These are phyloP conservation scores for Gila orcuttii DNA, from an alignment of 2,113 vertebrate genomes.

Conservation along the genomic window DNA sequence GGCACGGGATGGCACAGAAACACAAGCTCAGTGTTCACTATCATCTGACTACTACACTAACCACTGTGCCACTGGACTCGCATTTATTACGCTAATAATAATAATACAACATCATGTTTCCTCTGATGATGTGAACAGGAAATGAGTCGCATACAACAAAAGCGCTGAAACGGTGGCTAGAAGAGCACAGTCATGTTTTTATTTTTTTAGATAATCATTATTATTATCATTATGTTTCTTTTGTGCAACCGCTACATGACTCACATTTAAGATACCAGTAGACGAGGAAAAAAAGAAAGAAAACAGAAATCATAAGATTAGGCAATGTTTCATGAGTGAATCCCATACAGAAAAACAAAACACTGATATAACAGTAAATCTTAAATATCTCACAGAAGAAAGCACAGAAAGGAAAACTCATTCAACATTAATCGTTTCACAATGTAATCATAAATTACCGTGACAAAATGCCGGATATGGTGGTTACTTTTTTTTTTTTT, in stretches of 20 bases:
- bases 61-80: background rate
- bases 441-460: constrained; percentile 86
- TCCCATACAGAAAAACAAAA: constrained; percentile 66
- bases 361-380: constrained; percentile 78
- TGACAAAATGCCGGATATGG: constrained; percentile 89
- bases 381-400: constrained; percentile 85
- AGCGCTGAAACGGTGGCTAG: constrained; percentile 57
- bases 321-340: constrained; percentile 84
- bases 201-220: constrained; percentile 59
- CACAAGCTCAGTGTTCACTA: constrained; percentile 19
- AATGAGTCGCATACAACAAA: constrained; percentile 10
- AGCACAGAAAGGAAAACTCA: constrained; percentile 80
- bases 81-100: background rate
- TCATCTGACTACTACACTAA: constrained; percentile 7
- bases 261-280: constrained; percentile 92
- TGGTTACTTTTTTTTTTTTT: constrained; percentile 69
- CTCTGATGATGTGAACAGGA: constrained; percentile 14
- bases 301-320: constrained; percentile 49
- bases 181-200: constrained; percentile 81
- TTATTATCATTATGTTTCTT: constrained; percentile 76
- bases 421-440: constrained; percentile 78
- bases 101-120: background rate
- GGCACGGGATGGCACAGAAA: constrained; percentile 53
- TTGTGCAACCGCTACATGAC: constrained; percentile 90
- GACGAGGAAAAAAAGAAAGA: constrained; percentile 73